Evolutionary conservation across 2,888 invertebrate genomes (phyloP), one percentile per base, ranked within the genome.

Genomic region (Rhaphigaster nebulosa): DNA sequence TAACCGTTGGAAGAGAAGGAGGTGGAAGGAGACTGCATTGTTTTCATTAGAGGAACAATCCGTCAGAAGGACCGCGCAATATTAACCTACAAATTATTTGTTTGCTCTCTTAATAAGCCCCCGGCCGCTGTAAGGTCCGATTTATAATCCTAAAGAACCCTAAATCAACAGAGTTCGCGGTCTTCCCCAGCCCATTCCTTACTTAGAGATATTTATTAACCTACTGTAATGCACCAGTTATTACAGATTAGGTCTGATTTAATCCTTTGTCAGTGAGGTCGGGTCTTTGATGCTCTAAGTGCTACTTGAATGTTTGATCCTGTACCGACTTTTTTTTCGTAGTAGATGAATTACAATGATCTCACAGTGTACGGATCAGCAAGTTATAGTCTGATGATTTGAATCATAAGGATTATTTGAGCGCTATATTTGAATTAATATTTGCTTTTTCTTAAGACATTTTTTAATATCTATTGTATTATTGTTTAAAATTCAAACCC

Each of bases 41-140:
- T n/a, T 84, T 84, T 84, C 84, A 84, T 84, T 84, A 84, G n/a
- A 41, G 45, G n/a, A 50, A 84, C 45, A 45, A 84, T 84, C 45
- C 84, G 15, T 84, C 84, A 84, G 84, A 45, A 38, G 20, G 45
- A 15, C 8, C 45, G 1, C 1, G 84, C 26, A 50, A 84, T 45
- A 84, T 84, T 84, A 84, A 84, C 84, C 45, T 45, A 84, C 84
- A 84, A 84, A 84, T 84, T 84, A 84, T 84, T 84, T 45, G 84
- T 84, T 84, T 45, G 26, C 84, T 50, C 84, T 84, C 84, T 84
- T 84, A 84, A 84, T 84, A 84, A 84, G 84, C 84, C 18, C 45
- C 76, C 41, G 41, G 41, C 26, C 26, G 23, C 8, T 12, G 23
- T 23, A 26, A n/a, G 13, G 84, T n/a, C 45, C n/a, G 84, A 84